phyloP scores from a whole-genome alignment of 1,140 invertebrate species.

The Holotrichia oblita region DNA sequence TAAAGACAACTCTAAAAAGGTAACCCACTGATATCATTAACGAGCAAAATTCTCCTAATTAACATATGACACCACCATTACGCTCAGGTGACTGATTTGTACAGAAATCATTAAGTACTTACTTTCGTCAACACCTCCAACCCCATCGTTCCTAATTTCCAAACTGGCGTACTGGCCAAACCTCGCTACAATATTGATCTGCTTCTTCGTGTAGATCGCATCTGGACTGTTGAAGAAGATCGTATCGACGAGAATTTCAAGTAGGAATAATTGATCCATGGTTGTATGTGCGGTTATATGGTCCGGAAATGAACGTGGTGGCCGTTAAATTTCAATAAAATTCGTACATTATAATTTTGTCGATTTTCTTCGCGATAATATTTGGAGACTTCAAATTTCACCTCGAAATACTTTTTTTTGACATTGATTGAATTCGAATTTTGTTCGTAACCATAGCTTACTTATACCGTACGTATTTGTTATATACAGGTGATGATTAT shows the following conservation, averaged over 20 bases:
- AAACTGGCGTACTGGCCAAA: constrained; percentile 46
- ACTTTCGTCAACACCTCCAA: constrained; percentile 39
- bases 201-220: constrained; percentile 43
- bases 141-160: constrained; percentile 46
- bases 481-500: constrained; percentile 17
- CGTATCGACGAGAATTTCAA: constrained; percentile 50
- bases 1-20: too few species aligned
- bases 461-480: constrained; percentile 7
- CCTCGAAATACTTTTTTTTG: neutral
- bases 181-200: constrained; percentile 47
- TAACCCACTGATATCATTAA: too few species aligned
- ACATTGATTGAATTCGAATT: constrained; percentile 17
- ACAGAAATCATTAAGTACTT: too few species aligned
- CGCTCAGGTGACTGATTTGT: too few species aligned
- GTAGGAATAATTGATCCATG: constrained; percentile 47
- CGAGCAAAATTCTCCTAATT: too few species aligned
- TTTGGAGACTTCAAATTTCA: constrained; percentile 23
- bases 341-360: constrained; percentile 36
- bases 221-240: constrained; percentile 46
- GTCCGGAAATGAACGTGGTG: too few species aligned
- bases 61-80: too few species aligned
- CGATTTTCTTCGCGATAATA: neutral
- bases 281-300: too few species aligned
- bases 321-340: too few species aligned
- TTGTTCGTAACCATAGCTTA: constrained; percentile 25